Percentiles rank a stretch among this genome's conserved stretches.
phyloP scores from a whole-genome alignment of 2,888 invertebrate genomes.

The Drosophila cracens region DNA sequence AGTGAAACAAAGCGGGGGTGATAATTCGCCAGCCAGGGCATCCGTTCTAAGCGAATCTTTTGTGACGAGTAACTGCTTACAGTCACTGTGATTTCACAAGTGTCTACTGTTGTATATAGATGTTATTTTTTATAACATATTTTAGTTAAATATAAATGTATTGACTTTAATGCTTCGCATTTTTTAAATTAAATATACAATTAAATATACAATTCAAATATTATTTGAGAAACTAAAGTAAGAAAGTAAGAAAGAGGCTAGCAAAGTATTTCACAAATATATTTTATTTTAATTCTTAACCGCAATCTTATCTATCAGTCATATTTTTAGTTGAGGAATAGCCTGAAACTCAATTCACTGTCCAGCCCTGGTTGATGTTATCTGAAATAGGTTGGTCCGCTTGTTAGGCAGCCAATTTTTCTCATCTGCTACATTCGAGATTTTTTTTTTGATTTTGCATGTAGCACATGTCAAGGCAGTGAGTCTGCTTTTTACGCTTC shows the following conservation, averaged over 20 bases:
- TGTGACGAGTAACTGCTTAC: slow-evolving; percentile 12
- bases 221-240: neutral
- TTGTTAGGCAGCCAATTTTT: slow-evolving; percentile 15
- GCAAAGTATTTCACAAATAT: neutral
- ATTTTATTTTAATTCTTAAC: neutral
- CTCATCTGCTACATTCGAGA: slow-evolving; percentile 49
- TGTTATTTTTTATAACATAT: neutral
- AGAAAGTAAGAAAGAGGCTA: neutral
- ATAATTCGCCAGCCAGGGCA: slow-evolving; percentile 26
- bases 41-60: slow-evolving; percentile 1
- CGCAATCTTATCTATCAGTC: neutral
- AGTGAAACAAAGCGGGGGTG: slow-evolving; percentile 44
- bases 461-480: slow-evolving; percentile 49
- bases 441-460: slow-evolving; percentile 18
- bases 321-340: neutral
- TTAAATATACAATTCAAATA: neutral
- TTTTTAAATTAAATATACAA: neutral
- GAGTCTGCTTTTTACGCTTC: slow-evolving; percentile 4
- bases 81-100: slow-evolving; percentile 28
- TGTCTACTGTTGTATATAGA: neutral
- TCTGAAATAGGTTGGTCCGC: slow-evolving; percentile 13
- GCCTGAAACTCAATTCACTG: neutral
- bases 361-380: slow-evolving; percentile 10
- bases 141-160: neutral
- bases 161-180: neutral